A percentile compares a stretch with the other conserved stretches of the same genome.
phyloP scores from a whole-genome alignment of 2,888 invertebrate species.

The Tenthredo notha region DNA sequence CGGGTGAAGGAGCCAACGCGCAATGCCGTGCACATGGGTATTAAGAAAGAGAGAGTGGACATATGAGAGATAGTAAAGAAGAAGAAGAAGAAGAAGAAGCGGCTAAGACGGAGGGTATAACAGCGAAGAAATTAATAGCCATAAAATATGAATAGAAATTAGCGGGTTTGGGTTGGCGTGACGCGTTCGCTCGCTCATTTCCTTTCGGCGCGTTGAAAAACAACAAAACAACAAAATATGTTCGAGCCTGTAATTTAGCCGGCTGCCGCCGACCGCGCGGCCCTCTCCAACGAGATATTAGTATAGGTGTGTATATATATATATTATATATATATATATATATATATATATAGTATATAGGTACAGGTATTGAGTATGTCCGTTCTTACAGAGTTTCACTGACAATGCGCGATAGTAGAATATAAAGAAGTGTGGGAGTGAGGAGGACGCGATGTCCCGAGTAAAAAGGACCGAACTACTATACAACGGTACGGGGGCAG shows the following conservation, averaged over 20 bases:
- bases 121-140: slow-evolving; percentile 79
- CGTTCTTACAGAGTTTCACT: slow-evolving; percentile 15
- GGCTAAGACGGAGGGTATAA: slow-evolving; percentile 68
- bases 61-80: slow-evolving; percentile 16
- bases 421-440: neutral
- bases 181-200: slow-evolving; percentile 79
- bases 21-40: slow-evolving; percentile 51
- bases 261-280: slow-evolving; percentile 76
- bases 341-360: too few species aligned
- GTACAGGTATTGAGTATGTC: neutral
- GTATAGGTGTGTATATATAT: neutral
- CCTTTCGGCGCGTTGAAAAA: slow-evolving; percentile 79
- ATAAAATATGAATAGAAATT: slow-evolving; percentile 79
- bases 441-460: neutral
- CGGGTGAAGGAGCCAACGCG: slow-evolving; percentile 40
- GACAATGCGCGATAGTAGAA: slow-evolving; percentile 14
- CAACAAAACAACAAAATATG: slow-evolving; percentile 78
- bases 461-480: neutral
- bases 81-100: slow-evolving; percentile 57
- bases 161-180: slow-evolving; percentile 79
- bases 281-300: slow-evolving; percentile 56
- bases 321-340: neutral
- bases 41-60: slow-evolving; percentile 54
- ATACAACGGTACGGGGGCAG: neutral
- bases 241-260: slow-evolving; percentile 78